phyloP scores from a whole-genome alignment of 2,888 invertebrate genomes.

The Cistogaster globosa region DNA sequence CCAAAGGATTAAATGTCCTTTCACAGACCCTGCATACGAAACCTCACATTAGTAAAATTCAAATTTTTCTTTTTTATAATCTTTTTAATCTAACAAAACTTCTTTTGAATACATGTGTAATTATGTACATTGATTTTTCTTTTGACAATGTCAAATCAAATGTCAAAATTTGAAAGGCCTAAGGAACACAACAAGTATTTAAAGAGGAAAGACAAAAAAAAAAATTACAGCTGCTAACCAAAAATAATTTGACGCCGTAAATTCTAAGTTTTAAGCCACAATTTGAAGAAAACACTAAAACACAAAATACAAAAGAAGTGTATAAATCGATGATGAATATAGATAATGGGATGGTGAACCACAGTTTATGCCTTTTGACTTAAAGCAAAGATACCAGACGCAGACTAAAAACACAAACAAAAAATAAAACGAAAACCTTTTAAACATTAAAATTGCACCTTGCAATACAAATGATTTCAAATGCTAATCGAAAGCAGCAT shows the following conservation, averaged over 20 bases:
- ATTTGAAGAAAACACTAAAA: background rate
- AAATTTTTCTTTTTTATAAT: background rate
- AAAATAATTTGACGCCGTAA: slow-evolving; percentile 53
- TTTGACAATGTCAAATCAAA: slow-evolving; percentile 64
- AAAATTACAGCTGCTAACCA: slow-evolving; percentile 62
- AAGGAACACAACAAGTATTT: slow-evolving; percentile 33
- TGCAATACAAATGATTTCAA: slow-evolving; percentile 81
- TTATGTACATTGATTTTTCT: slow-evolving; percentile 33
- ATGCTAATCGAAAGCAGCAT: slow-evolving; percentile 78
- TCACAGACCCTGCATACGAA: slow-evolving; percentile 13
- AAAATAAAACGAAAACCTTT: slow-evolving; percentile 49
- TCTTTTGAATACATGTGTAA: slow-evolving; percentile 43
- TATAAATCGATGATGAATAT: slow-evolving; percentile 57
- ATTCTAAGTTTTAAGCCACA: slow-evolving; percentile 51
- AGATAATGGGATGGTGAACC: slow-evolving; percentile 69
- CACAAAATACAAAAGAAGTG: slow-evolving; percentile 11
- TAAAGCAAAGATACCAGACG: slow-evolving; percentile 19
- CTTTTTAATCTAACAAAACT: slow-evolving; percentile 29
- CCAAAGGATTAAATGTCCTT: background rate
- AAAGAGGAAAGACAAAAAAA: slow-evolving; percentile 7
- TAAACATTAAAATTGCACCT: slow-evolving; percentile 78
- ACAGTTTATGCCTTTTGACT: slow-evolving; percentile 55
- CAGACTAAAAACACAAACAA: slow-evolving; percentile 10
- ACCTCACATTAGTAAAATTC: background rate
- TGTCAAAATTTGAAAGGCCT: slow-evolving; percentile 47